These are phyloP conservation scores for Drusus annulatus DNA, from an alignment of 1,140 invertebrate genomes.

Conservation along the genomic window DNA sequence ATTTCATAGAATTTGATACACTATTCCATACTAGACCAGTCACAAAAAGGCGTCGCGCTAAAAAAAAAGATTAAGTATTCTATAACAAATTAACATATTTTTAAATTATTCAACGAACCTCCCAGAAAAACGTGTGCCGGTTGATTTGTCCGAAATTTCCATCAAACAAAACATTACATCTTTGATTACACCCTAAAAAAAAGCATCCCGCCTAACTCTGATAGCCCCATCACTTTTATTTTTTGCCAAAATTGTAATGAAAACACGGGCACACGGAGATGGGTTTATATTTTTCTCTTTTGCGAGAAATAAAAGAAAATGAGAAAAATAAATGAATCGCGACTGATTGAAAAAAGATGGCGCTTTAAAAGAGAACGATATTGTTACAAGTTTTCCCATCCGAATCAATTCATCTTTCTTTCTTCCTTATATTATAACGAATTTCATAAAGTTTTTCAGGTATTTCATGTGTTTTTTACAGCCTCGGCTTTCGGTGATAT, in stretches of 20 bases:
- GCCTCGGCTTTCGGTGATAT: no score
- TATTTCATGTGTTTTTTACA: no score
- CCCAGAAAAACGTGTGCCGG: no score
- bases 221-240: background rate
- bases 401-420: slow-evolving; percentile 19
- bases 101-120: no score
- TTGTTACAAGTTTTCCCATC: background rate
- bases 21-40: no score
- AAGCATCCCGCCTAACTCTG: background rate
- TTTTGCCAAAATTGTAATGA: slow-evolving; percentile 12
- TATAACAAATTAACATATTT: no score
- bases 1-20: no score
- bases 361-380: slow-evolving; percentile 35
- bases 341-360: slow-evolving; percentile 56
- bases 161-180: slow-evolving; percentile 1
- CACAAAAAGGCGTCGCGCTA: no score
- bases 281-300: slow-evolving; percentile 50
- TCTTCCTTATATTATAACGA: background rate
- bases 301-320: slow-evolving; percentile 48
- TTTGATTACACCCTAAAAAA: background rate
- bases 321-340: slow-evolving; percentile 57
- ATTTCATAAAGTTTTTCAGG: background rate
- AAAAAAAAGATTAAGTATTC: no score
- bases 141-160: background rate
- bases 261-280: slow-evolving; percentile 15